phyloP scores from a whole-genome alignment of 2,888 invertebrate species.

The Muscina levida region DNA sequence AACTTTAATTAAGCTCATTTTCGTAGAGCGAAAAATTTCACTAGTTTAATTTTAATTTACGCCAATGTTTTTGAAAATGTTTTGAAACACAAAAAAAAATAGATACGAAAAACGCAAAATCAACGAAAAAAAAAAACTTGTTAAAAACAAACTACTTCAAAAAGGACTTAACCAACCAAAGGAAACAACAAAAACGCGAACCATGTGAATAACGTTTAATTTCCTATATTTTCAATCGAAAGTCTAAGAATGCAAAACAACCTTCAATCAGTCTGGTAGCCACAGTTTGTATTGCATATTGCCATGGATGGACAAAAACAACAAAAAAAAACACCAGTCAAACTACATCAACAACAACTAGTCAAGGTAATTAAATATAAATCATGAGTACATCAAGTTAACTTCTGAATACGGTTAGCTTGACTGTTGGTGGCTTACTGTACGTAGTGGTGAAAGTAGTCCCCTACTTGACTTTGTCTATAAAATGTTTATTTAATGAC shows the following conservation, averaged over 20 bases:
- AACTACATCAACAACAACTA: too few species aligned
- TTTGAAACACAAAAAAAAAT: constrained; percentile 27
- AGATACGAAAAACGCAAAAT: constrained; percentile 22
- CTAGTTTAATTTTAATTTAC: constrained; percentile 64
- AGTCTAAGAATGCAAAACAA: constrained; percentile 22
- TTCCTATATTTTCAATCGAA: constrained; percentile 4
- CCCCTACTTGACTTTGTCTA: neutral
- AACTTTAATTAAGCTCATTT: constrained; percentile 67
- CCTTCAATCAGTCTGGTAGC: constrained; percentile 19
- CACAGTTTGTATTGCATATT: neutral
- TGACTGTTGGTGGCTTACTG: neutral
- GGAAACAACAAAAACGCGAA: neutral
- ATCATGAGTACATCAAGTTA: neutral
- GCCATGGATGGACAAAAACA: neutral
- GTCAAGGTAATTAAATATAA: constrained; percentile 30
- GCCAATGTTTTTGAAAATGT: constrained; percentile 62
- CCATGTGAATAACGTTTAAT: neutral
- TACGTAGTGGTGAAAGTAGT: too few species aligned
- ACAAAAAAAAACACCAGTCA: too few species aligned
- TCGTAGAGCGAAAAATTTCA: constrained; percentile 62
- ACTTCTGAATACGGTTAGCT: neutral
- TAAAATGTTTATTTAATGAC: constrained; percentile 44
- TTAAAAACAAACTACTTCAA: constrained; percentile 54
- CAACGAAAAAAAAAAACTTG: constrained; percentile 34
- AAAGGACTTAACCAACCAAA: constrained; percentile 11